Evolutionary conservation across 2,113 vertebrate genomes (phyloP).

Genomic region (Psilopsiagon aymara): DNA sequence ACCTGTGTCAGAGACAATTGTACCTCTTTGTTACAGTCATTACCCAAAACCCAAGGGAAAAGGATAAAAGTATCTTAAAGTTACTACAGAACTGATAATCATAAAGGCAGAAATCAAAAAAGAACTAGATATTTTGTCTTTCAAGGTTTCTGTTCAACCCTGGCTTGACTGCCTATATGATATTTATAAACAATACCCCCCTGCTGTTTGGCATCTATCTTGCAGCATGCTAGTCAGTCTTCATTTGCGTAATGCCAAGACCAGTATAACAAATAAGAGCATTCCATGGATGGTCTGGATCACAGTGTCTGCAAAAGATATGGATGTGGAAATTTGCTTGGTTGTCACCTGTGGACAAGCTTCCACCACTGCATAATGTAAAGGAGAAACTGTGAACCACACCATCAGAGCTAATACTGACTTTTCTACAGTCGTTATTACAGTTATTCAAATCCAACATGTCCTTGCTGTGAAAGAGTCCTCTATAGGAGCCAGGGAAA

Average conservation of each 20-base stretch:
- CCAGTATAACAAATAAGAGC: background rate
- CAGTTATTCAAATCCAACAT: background rate
- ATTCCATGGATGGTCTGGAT: background rate
- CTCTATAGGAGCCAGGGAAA: background rate
- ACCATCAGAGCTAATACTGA: background rate
- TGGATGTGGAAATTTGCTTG: background rate
- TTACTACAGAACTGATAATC: background rate
- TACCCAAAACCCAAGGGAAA: background rate
- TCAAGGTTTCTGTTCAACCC: background rate
- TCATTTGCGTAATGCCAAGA: background rate
- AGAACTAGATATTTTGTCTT: background rate
- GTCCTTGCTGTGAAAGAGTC: background rate
- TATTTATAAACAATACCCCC: background rate
- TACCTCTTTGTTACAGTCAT: conserved; percentile 8
- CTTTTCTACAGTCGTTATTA: background rate
- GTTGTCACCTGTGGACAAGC: background rate
- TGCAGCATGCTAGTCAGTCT: conserved; percentile 2
- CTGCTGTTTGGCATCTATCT: background rate
- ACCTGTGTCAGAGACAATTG: conserved; percentile 79
- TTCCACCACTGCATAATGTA: background rate
- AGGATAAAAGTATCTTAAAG: background rate
- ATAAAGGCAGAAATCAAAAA: background rate
- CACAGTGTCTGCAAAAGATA: background rate
- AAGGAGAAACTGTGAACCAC: background rate
- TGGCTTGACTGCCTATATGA: background rate